Evolutionary conservation across 1,140 invertebrate species (phyloP), one percentile per base, ranked within the genome.

Genomic region (Hyphantria cunea): DNA sequence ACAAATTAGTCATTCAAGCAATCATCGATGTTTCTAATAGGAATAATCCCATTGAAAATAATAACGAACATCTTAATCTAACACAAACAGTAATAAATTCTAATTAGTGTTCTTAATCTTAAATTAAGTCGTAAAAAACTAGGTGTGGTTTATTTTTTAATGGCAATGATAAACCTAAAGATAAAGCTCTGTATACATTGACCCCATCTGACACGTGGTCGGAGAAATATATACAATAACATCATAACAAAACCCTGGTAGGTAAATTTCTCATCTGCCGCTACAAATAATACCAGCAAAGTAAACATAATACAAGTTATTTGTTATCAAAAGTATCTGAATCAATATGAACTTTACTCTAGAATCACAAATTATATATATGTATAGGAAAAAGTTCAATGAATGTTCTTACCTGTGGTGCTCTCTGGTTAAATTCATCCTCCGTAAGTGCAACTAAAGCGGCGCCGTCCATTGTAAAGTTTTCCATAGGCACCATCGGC

Each of bases 341-440:
- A 60, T 60, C 47, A 60, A 37, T 42, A 8, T 60, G 47, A 48
- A 60, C 56, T 60, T 60, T 60, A 37, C 17, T 41, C 59, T 70
- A 70, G 10, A 34, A 37, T 25, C 17, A 25, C 17, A 25, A n/a
- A n/a, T n/a, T n/a, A n/a, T n/a, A n/a, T n/a, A n/a, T n/a, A n/a
- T n/a, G n/a, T n/a, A n/a, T n/a, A n/a, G n/a, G n/a, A n/a, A n/a
- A n/a, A n/a, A n/a, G n/a, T n/a, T n/a, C 5, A 25, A 25, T 25
- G 5, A 25, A 25, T 1, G 41, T 6, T 32, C 33, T 55, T 90
- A 96, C 95, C 93, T 95, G 94, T 48, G 95, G 95, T 80, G 94
- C 93, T 86, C 95, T 93, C 66, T 94, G 94, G 64, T 94, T 94
- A 83, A 98, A 98, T 69, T 98, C 96, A 66, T 96, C 95, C 82